Evolutionary conservation across 2,797 vertebrate species (phyloP).

Genomic region (Poecilia picta): DNA sequence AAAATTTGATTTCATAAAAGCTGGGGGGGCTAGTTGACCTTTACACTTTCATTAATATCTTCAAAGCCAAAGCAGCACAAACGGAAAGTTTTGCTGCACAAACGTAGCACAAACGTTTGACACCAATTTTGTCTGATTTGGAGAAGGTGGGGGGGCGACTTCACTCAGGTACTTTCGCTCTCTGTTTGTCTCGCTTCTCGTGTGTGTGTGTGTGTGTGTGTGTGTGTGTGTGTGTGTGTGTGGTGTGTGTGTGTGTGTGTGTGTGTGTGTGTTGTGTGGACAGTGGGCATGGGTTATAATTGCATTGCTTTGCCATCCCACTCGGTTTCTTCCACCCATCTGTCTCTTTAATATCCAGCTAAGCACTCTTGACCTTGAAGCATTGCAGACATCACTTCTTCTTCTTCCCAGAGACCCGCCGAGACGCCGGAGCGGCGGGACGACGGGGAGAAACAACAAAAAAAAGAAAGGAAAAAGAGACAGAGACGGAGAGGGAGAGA

Average conservation of each 20-base stretch:
- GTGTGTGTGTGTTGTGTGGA: conserved; percentile 37
- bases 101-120: too few relatives aligned
- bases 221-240: conserved; percentile 28
- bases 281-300: conserved; percentile 68
- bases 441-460: conserved; percentile 35
- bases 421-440: conserved; percentile 33
- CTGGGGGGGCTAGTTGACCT: too few relatives aligned
- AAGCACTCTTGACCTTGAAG: conserved; percentile 80
- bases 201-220: conserved; percentile 22
- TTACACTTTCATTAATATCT: too few relatives aligned
- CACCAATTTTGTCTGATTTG: too few relatives aligned
- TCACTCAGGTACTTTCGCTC: conserved; percentile 40
- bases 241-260: conserved; percentile 22
- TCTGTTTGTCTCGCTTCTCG: conserved; percentile 16
- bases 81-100: too few relatives aligned
- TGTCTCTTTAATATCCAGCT: conserved; percentile 78
- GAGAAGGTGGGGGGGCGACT: too few relatives aligned
- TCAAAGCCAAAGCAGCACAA: too few relatives aligned
- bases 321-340: conserved; percentile 66
- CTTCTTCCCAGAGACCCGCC: conserved; percentile 29
- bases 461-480: conserved; percentile 31
- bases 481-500: conserved; percentile 37
- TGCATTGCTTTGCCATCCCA: conserved; percentile 70
- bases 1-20: too few relatives aligned
- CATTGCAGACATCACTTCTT: conserved; percentile 50